A percentile compares a stretch with the other conserved stretches of the same genome.
Evolutionary conservation across 2,113 vertebrate genomes (phyloP).

Genomic region (Lagopus leucura): DNA sequence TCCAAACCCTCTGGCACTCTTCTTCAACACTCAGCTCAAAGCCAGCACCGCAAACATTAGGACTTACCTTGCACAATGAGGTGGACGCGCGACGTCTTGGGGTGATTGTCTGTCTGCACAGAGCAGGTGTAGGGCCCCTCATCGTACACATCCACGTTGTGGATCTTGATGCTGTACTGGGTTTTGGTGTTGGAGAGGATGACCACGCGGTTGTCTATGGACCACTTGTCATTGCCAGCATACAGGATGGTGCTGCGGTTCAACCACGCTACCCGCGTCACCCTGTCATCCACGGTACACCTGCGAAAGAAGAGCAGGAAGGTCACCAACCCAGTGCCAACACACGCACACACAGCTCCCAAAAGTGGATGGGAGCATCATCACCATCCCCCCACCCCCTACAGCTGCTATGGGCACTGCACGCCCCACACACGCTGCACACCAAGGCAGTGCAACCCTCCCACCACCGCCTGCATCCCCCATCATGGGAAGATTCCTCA

Average conservation of each 20-base stretch:
- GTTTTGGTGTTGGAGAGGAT: constrained; percentile 92
- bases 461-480: rapidly evolving
- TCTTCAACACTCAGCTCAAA: rapidly evolving
- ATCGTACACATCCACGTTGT: constrained; percentile 91
- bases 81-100: constrained; percentile 92
- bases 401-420: rapidly evolving
- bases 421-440: not conserved
- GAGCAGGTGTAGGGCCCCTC: constrained; percentile 97
- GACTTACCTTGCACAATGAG: constrained; percentile 95
- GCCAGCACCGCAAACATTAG: rapidly evolving
- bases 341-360: rapidly evolving
- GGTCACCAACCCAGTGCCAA: not conserved
- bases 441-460: rapidly evolving
- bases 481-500: rapidly evolving
- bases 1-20: not conserved
- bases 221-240: constrained; percentile 95
- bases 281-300: constrained; percentile 94
- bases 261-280: constrained; percentile 95
- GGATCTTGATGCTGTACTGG: constrained; percentile 98
- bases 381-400: rapidly evolving
- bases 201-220: constrained; percentile 93
- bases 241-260: constrained; percentile 98
- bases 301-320: constrained; percentile 66
- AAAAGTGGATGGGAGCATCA: rapidly evolving
- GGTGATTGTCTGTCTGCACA: constrained; percentile 95